A percentile compares a stretch with the other conserved stretches of the same genome.
These are phyloP conservation scores for Manis pentadactyla DNA, from an alignment of 2,797 vertebrate genomes.

Conservation along the genomic window DNA sequence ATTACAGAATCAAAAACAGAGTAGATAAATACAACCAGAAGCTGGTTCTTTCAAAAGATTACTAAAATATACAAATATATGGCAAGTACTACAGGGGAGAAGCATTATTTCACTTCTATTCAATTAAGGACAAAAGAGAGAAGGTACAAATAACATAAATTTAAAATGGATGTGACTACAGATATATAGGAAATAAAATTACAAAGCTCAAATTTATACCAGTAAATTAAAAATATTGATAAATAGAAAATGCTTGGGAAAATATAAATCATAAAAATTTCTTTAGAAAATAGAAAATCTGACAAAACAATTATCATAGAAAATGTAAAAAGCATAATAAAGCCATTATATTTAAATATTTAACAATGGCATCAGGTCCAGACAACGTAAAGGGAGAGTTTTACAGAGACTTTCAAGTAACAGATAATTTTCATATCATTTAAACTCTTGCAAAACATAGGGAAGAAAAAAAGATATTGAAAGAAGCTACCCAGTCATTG, in stretches of 20 bases:
- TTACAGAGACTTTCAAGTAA: conserved; percentile 1
- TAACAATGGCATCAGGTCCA: background rate
- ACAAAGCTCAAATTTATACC: background rate
- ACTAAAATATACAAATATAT: conserved; percentile 19
- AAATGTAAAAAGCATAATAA: background rate
- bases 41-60: conserved; percentile 38
- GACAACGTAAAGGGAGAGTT: background rate
- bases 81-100: background rate
- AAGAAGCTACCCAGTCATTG: background rate
- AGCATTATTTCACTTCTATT: background rate
- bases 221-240: background rate
- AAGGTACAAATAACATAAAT: background rate
- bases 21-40: background rate
- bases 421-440: background rate
- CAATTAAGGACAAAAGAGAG: background rate
- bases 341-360: background rate
- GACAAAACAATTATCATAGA: background rate
- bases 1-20: background rate
- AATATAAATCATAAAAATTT: conserved; percentile 38
- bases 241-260: background rate
- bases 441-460: background rate
- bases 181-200: background rate
- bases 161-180: background rate
- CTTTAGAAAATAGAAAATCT: background rate
- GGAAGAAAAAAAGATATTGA: background rate